Conservation (phyloP, 2,113 vertebrate genomes). For the Malurus elegans region DNA sequence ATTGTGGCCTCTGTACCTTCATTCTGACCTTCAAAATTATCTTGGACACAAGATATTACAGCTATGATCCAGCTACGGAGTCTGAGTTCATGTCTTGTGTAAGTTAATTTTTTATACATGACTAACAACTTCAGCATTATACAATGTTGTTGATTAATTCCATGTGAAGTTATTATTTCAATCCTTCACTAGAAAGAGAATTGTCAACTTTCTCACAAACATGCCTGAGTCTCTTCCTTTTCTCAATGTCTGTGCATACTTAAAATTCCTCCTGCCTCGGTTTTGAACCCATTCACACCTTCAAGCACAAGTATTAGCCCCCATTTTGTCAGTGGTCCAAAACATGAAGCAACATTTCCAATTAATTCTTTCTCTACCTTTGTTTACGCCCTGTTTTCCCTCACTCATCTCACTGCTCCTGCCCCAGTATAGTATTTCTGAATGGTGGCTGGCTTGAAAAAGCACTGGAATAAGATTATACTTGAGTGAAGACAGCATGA, state of each 20-base stretch:
- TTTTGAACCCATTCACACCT: background rate
- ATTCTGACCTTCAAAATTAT: conserved; percentile 8
- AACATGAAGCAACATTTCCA: background rate
- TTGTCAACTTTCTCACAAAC: background rate
- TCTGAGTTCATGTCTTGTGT: background rate
- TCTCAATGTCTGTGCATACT: background rate
- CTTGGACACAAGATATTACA: background rate
- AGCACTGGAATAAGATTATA: background rate
- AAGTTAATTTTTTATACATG: background rate
- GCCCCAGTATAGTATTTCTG: background rate
- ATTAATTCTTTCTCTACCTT: background rate
- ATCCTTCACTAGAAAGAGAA: background rate
- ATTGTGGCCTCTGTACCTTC: background rate
- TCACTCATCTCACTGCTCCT: background rate
- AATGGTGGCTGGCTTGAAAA: background rate
- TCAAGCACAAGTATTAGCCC: background rate
- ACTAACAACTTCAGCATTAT: background rate
- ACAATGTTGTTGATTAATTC: background rate
- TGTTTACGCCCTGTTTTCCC: background rate
- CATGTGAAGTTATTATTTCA: background rate
- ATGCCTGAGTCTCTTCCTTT: background rate
- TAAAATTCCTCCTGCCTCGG: background rate
- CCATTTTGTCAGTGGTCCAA: background rate
- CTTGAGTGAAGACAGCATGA: background rate
- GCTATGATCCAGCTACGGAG: background rate